Evolutionary conservation across 2,888 invertebrate species (phyloP), one percentile per base, ranked within the genome.

Genomic region (Acanthoscelides obtectus): DNA sequence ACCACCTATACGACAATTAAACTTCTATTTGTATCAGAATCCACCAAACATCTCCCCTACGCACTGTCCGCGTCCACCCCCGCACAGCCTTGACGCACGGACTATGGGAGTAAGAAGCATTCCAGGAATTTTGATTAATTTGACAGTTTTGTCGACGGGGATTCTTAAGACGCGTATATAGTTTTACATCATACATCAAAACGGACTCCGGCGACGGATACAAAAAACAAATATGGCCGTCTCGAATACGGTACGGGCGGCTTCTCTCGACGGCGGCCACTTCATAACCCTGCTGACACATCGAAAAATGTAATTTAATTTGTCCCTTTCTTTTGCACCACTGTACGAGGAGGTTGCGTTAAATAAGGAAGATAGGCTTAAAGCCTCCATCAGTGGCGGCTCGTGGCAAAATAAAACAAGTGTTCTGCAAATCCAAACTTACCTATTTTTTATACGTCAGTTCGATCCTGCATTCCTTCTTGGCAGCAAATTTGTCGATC

Each of bases 231-330:
- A 83, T 79, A 82, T 81, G 81, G 82, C 81, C 79, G 80, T 75
- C 20, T 21, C 25, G 65, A 78, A 77, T 79, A 77, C 45, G 45
- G 45, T 79, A 77, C 45, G 45, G 45, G 45, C 45, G 45, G 45
- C 45, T 45, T 45, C 45, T 45, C 45, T 12, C 45, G 45, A 45
- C 45, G 45, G 79, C 45, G 45, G 79, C 79, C 79, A 80, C 81
- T 83, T 83, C 83, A 83, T 83, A 84, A 83, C 81, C 75, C 73
- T 77, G 83, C 82, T 83, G 83, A 83, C 84, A 69, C 69, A 22
- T 63, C 69, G 69, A 69, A 64, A 64, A 69, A 68, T 68, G 69
- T 64, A 69, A 69, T 69, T 69, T 69, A 69, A 69, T 69, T 69
- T 69, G 20, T 64, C 63, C 19, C 17, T 64, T 69, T 69, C 20